Conservation (phyloP, 2,797 vertebrate species). For the Gambusia yucatana region DNA sequence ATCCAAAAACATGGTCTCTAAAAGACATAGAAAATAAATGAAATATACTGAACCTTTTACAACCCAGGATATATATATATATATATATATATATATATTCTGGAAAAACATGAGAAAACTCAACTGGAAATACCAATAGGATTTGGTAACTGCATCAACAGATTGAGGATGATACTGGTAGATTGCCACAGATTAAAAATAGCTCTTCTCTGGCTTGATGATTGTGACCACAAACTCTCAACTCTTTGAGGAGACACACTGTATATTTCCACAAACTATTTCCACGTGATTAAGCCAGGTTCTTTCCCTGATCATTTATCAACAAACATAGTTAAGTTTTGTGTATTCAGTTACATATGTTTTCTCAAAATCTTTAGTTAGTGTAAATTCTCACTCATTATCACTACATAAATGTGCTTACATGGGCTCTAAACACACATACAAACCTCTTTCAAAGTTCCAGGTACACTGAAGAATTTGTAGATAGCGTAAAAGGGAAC, state of each 20-base stretch:
- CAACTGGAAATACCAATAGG: too few relatives aligned
- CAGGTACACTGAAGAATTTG: constrained; percentile 87
- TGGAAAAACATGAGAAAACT: too few relatives aligned
- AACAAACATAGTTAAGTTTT: not conserved
- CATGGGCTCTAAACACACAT: not conserved
- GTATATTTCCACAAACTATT: not conserved
- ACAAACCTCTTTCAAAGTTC: constrained; percentile 93
- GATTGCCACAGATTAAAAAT: constrained; percentile 23
- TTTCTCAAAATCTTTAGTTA: not conserved
- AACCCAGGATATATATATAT: too few relatives aligned
- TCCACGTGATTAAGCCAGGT: not conserved
- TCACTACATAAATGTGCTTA: constrained; percentile 5
- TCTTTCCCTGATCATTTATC: not conserved
- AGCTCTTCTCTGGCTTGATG: constrained; percentile 38
- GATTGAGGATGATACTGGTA: too few relatives aligned
- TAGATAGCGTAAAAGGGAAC: constrained; percentile 92
- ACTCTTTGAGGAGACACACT: not conserved
- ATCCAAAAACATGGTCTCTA: not conserved
- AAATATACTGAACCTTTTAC: too few relatives aligned
- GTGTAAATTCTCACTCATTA: not conserved
- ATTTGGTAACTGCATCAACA: too few relatives aligned
- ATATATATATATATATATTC: too few relatives aligned
- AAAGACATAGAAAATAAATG: too few relatives aligned
- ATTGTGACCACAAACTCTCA: constrained; percentile 45
- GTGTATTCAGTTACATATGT: not conserved